Evolutionary conservation across 2,797 vertebrate genomes (phyloP).

Genomic region (Protonibea diacanthus): DNA sequence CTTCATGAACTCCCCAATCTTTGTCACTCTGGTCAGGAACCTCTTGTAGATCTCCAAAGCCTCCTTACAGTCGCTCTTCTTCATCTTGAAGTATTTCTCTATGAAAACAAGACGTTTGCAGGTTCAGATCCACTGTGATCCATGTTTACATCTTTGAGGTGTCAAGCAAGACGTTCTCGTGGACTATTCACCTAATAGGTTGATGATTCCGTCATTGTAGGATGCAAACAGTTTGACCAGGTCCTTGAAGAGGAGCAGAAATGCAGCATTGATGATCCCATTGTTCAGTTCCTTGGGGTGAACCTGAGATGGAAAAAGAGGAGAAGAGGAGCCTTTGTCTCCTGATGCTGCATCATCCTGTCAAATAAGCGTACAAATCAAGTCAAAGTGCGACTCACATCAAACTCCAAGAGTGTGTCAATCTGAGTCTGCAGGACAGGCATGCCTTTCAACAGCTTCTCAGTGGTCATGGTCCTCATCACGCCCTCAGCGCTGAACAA

Average conservation of each 20-base stretch:
- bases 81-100: slow-evolving; percentile 99
- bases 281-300: slow-evolving; percentile 99
- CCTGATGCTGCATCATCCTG: background rate
- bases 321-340: background rate
- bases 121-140: background rate
- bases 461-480: slow-evolving; percentile 98
- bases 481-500: slow-evolving; percentile 93
- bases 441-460: slow-evolving; percentile 99
- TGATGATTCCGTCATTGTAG: slow-evolving; percentile 99
- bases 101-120: background rate
- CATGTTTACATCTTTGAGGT: background rate
- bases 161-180: background rate
- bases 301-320: slow-evolving; percentile 82
- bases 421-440: slow-evolving; percentile 97
- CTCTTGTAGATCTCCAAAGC: slow-evolving; percentile 99
- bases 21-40: slow-evolving; percentile 98
- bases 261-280: slow-evolving; percentile 97
- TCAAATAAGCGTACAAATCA: background rate
- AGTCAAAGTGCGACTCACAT: slow-evolving; percentile 86
- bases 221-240: slow-evolving; percentile 99
- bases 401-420: slow-evolving; percentile 98
- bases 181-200: slow-evolving; percentile 91
- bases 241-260: slow-evolving; percentile 99
- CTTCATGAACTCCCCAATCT: slow-evolving; percentile 99
- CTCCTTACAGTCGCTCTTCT: slow-evolving; percentile 99